phyloP scores from a whole-genome alignment of 2,797 vertebrate species.

The Sebastiscus tertius region DNA sequence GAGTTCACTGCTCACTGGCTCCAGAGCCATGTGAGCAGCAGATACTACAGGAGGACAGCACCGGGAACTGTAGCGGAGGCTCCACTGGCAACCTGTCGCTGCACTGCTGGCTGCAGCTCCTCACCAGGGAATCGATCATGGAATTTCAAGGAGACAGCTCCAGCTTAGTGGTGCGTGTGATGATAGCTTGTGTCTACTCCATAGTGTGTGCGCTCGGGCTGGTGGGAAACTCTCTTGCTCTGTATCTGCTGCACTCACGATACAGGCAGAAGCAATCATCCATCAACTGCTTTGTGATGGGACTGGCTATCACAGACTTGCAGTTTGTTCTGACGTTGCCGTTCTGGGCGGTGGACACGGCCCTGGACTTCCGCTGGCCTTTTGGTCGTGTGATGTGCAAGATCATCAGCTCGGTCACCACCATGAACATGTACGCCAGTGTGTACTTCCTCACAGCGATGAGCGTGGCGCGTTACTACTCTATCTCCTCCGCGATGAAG shows the following conservation, averaged over 20 bases:
- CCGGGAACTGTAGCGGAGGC: slow-evolving; percentile 67
- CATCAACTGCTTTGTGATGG: slow-evolving; percentile 85
- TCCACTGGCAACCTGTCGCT: slow-evolving; percentile 78
- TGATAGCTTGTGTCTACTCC: slow-evolving; percentile 84
- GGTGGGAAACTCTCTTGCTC: slow-evolving; percentile 84
- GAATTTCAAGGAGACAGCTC: slow-evolving; percentile 80
- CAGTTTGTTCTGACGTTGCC: slow-evolving; percentile 85
- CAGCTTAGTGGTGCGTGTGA: slow-evolving; percentile 78
- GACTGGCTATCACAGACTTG: slow-evolving; percentile 81
- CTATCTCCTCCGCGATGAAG: slow-evolving; percentile 81
- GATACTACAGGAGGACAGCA: slow-evolving; percentile 61
- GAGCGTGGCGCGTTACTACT: slow-evolving; percentile 84
- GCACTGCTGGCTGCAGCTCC: slow-evolving; percentile 83
- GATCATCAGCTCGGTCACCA: slow-evolving; percentile 83
- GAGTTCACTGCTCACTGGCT: slow-evolving; percentile 60
- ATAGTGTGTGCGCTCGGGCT: slow-evolving; percentile 84
- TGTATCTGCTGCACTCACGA: slow-evolving; percentile 83
- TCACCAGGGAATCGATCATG: slow-evolving; percentile 78
- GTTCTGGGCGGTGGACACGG: slow-evolving; percentile 84
- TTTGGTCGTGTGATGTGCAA: slow-evolving; percentile 84
- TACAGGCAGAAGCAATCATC: slow-evolving; percentile 83
- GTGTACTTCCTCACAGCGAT: slow-evolving; percentile 85
- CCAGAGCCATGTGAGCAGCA: slow-evolving; percentile 75
- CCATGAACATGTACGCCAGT: slow-evolving; percentile 87
- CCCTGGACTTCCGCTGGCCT: slow-evolving; percentile 85